A percentile compares a stretch with the other conserved stretches of the same genome.
phyloP scores from a whole-genome alignment of 1,140 invertebrate genomes.

The Temnothorax longispinosus region DNA sequence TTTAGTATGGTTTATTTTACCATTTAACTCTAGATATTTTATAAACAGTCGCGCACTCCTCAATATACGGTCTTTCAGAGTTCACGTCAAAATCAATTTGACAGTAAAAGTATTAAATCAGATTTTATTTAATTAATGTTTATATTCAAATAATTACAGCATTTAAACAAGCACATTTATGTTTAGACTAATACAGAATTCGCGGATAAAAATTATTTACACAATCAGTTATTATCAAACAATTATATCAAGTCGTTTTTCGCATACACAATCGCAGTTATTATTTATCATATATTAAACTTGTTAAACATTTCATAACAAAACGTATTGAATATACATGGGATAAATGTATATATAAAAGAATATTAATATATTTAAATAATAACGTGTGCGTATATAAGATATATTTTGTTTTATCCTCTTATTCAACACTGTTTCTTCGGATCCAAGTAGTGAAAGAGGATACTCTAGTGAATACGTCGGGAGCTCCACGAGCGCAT shows the following conservation, averaged over 20 bases:
- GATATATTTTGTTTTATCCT: background rate
- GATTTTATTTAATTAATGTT: background rate
- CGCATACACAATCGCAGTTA: background rate
- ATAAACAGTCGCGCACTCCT: too few relatives aligned
- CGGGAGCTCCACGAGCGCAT: conserved; percentile 88
- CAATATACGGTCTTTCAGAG: background rate
- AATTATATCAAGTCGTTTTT: background rate
- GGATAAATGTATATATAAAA: background rate
- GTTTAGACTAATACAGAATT: background rate
- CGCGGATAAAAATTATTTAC: background rate
- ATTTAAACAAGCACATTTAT: background rate
- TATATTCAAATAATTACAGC: background rate
- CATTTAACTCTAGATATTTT: too few relatives aligned
- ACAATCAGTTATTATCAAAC: background rate
- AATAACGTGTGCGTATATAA: background rate
- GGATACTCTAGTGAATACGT: conserved; percentile 87
- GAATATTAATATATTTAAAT: background rate
- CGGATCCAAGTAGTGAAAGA: conserved; percentile 86
- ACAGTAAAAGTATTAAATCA: background rate
- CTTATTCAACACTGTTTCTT: background rate
- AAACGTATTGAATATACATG: background rate
- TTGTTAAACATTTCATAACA: background rate
- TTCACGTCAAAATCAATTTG: background rate
- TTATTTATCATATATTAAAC: background rate
- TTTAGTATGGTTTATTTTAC: too few relatives aligned